Percentiles rank a stretch among this genome's conserved stretches.
Conservation (phyloP, 2,888 invertebrate genomes). For the Clostera curtula region DNA sequence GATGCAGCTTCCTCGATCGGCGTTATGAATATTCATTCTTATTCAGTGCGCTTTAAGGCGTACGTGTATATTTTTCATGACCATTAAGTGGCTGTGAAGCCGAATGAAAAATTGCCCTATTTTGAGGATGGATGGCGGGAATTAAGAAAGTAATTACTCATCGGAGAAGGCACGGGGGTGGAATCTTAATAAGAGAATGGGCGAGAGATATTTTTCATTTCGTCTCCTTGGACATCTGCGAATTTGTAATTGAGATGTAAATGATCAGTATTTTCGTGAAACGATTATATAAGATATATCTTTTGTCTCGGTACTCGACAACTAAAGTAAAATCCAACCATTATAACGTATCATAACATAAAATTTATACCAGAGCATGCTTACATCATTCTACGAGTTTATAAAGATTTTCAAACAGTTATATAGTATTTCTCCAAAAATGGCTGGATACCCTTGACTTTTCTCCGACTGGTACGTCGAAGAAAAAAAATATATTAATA, state of each 20-base stretch:
- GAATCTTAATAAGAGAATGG: slow-evolving; percentile 70
- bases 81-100: slow-evolving; percentile 40
- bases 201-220: slow-evolving; percentile 62
- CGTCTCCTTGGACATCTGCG: slow-evolving; percentile 49
- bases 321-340: too few relatives aligned
- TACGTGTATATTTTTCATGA: slow-evolving; percentile 32
- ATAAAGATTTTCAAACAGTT: too few relatives aligned
- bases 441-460: too few relatives aligned
- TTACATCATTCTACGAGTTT: too few relatives aligned
- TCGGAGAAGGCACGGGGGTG: slow-evolving; percentile 64
- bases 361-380: too few relatives aligned
- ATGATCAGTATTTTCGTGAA: slow-evolving; percentile 25
- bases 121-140: slow-evolving; percentile 73
- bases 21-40: slow-evolving; percentile 17
- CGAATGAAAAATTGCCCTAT: slow-evolving; percentile 71
- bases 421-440: too few relatives aligned
- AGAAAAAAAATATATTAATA: too few relatives aligned
- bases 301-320: too few relatives aligned
- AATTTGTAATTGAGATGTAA: slow-evolving; percentile 58
- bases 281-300: slow-evolving; percentile 11
- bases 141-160: slow-evolving; percentile 76
- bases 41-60: slow-evolving; percentile 23
- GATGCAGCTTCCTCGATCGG: slow-evolving; percentile 14
- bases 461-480: too few relatives aligned
- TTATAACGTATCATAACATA: too few relatives aligned